Percentiles rank a stretch among this genome's conserved stretches.
These are phyloP conservation scores for Tilapia sparmanii DNA, from an alignment of 2,113 vertebrate genomes.

Conservation along the genomic window DNA sequence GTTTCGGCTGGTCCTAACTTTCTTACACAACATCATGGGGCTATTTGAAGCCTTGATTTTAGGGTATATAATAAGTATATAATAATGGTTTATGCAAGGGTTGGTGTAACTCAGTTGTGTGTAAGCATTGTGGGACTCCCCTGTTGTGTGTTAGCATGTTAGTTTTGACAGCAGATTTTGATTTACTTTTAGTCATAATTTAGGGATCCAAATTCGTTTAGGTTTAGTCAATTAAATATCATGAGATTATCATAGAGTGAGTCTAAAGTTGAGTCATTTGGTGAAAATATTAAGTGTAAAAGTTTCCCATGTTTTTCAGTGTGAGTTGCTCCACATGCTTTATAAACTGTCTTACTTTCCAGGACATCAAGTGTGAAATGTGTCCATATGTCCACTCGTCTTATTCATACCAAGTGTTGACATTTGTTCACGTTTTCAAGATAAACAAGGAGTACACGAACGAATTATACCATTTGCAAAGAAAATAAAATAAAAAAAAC, in stretches of 20 bases:
- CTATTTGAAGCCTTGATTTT: neutral
- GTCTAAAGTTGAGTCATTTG: neutral
- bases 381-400: neutral
- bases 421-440: neutral
- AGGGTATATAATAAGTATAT: neutral
- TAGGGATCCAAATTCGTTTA: rapidly evolving
- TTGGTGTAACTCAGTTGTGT: neutral
- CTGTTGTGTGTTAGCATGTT: neutral
- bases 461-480: rapidly evolving
- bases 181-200: neutral
- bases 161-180: neutral
- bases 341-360: too few species aligned
- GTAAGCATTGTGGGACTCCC: neutral
- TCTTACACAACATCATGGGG: neutral
- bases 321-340: neutral
- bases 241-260: neutral
- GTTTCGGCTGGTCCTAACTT: neutral
- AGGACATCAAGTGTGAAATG: neutral
- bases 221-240: neutral
- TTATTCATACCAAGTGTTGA: neutral
- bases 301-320: neutral
- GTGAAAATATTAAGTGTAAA: neutral
- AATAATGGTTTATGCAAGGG: neutral
- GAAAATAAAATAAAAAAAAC: neutral
- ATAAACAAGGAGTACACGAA: neutral